phyloP scores from a whole-genome alignment of 2,797 vertebrate species.

The Crypturellus tataupa region DNA sequence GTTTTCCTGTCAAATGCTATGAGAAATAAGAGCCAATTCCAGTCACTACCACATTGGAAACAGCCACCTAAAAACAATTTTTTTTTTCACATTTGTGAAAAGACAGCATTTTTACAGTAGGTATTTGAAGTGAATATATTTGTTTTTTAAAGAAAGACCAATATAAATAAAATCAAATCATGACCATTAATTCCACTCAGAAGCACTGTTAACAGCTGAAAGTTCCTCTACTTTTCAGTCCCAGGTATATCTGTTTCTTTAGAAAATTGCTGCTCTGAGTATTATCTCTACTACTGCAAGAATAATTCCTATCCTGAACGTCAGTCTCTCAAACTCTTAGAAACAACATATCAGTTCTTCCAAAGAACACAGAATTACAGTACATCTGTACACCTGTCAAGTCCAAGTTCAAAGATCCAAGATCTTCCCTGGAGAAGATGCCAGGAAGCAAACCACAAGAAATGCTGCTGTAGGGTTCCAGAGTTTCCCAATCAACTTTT shows the following conservation, averaged over 20 bases:
- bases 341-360: neutral
- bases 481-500: constrained; percentile 41
- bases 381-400: neutral
- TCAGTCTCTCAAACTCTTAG: neutral
- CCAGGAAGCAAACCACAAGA: neutral
- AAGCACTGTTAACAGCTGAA: neutral
- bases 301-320: rapidly evolving
- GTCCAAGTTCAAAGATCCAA: neutral
- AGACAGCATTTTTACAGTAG: neutral
- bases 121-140: neutral
- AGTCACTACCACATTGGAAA: neutral
- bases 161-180: neutral
- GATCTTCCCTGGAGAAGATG: neutral
- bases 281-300: neutral
- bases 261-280: neutral
- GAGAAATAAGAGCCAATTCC: neutral
- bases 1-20: neutral
- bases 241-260: neutral
- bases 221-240: neutral
- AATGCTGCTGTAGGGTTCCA: neutral
- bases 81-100: neutral
- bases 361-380: neutral
- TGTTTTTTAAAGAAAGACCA: neutral
- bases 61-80: neutral
- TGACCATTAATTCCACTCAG: neutral